Conservation (phyloP, 2,888 invertebrate species). For the Athetis lepigone region DNA sequence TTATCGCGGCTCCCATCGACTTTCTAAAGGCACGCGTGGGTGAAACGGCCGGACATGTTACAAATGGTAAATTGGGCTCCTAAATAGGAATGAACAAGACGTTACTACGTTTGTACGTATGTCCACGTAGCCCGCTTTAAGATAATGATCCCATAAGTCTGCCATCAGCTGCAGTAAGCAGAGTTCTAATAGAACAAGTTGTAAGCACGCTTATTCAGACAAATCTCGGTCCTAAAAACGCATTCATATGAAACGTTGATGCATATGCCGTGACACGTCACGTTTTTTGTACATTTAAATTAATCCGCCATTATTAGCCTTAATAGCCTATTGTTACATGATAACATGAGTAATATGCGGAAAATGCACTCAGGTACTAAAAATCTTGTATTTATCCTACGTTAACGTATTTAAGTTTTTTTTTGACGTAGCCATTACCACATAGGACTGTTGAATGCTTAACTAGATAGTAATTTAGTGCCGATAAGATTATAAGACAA, state of each 20-base stretch:
- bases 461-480: too few relatives aligned
- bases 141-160: conserved; percentile 57
- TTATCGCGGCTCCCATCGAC: conserved; percentile 71
- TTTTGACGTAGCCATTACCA: too few relatives aligned
- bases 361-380: conserved; percentile 5
- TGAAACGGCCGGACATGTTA: conserved; percentile 69
- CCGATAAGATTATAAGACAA: conserved; percentile 34
- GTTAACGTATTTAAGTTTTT: too few relatives aligned
- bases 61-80: conserved; percentile 67
- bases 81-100: conserved; percentile 62
- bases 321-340: conserved; percentile 37
- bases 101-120: conserved; percentile 55
- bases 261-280: neutral
- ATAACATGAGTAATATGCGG: conserved; percentile 18
- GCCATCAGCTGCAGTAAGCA: conserved; percentile 25
- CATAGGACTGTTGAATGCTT: too few relatives aligned
- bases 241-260: neutral
- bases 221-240: neutral
- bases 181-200: conserved; percentile 16
- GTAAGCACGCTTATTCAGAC: conserved; percentile 2
- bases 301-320: conserved; percentile 7
- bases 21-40: conserved; percentile 79
- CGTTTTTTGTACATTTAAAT: conserved; percentile 26
- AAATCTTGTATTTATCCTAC: conserved; percentile 15
- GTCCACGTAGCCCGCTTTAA: conserved; percentile 47